A percentile compares a stretch with the other conserved stretches of the same genome.
phyloP scores from a whole-genome alignment of 2,113 vertebrate genomes.

The Paramisgurnus dabryanus region DNA sequence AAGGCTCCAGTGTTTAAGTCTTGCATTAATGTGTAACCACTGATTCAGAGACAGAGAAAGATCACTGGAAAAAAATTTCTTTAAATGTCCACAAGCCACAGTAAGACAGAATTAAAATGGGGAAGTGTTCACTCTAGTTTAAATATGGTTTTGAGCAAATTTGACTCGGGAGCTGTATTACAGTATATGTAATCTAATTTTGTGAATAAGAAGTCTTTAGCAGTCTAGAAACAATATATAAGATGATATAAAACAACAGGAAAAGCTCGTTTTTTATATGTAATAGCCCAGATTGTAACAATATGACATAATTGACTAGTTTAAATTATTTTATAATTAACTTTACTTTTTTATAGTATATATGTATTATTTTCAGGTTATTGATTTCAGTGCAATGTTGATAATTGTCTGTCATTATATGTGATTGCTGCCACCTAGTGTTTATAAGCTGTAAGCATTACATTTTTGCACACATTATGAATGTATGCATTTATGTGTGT shows the following conservation, averaged over 20 bases:
- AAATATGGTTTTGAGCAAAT: background rate
- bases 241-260: no score
- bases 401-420: no score
- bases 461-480: background rate
- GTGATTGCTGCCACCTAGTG: constrained; percentile 46
- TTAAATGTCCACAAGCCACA: background rate
- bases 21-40: background rate
- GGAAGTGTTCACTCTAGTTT: constrained; percentile 41
- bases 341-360: no score
- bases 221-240: no score
- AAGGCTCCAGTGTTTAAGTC: background rate
- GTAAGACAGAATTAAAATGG: constrained; percentile 20
- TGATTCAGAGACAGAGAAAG: background rate
- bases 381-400: no score
- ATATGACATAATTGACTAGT: no score
- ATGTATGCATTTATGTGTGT: background rate
- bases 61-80: background rate
- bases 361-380: no score
- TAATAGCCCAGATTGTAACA: no score
- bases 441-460: background rate
- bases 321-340: no score
- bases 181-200: no score
- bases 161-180: background rate
- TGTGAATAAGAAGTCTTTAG: no score
- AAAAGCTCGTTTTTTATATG: no score